phyloP scores from a whole-genome alignment of 2,888 invertebrate species.

The Eugnorisma glareosa region DNA sequence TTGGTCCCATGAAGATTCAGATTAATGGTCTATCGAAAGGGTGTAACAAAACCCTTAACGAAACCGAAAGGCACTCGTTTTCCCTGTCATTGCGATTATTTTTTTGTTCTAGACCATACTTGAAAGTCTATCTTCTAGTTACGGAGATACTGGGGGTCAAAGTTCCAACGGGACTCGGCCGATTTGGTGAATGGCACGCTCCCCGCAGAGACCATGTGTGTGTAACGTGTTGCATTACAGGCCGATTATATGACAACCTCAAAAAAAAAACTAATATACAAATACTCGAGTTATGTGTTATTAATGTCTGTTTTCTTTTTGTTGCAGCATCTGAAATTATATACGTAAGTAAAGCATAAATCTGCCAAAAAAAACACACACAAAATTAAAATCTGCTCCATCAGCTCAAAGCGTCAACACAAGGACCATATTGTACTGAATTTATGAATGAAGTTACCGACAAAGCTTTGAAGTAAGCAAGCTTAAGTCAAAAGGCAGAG shows the following conservation, averaged over 20 bases:
- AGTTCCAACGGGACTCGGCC: too few relatives aligned
- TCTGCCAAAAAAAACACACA: neutral
- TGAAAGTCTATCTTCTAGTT: too few relatives aligned
- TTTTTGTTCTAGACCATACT: too few relatives aligned
- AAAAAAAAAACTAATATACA: neutral
- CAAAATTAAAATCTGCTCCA: neutral
- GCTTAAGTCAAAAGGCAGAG: neutral
- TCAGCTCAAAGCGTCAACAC: neutral
- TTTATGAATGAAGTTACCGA: neutral
- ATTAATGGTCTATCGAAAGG: too few relatives aligned
- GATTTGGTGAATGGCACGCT: neutral
- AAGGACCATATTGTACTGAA: neutral
- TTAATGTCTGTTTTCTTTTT: neutral
- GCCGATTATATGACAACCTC: neutral
- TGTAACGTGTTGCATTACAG: neutral
- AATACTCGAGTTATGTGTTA: neutral
- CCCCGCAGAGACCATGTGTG: neutral
- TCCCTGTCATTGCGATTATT: too few relatives aligned
- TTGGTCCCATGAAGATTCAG: too few relatives aligned
- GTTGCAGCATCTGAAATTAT: neutral
- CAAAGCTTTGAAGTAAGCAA: neutral
- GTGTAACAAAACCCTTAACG: too few relatives aligned
- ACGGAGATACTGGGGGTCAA: too few relatives aligned
- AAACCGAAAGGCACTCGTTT: too few relatives aligned
- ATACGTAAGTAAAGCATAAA: neutral